Conservation (phyloP, 2,113 vertebrate genomes). For the Pithys albifrons region DNA sequence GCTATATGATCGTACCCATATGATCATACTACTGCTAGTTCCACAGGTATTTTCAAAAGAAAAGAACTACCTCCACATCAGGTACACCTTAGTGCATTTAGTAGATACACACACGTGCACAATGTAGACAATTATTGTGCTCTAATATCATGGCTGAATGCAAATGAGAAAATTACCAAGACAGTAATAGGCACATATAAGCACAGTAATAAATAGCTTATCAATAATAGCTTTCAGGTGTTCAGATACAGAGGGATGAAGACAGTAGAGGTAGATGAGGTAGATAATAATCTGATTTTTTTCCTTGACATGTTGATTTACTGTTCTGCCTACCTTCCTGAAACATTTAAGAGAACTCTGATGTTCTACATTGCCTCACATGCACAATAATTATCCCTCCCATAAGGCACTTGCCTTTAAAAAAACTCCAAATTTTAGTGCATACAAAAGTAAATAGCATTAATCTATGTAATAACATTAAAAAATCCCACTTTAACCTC, state of each 20-base stretch:
- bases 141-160: neutral
- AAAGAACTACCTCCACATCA: neutral
- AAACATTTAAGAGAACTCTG: neutral
- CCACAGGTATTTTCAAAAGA: neutral
- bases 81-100: neutral
- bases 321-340: neutral
- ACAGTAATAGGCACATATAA: neutral
- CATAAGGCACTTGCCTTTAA: neutral
- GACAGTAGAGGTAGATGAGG: neutral
- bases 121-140: neutral
- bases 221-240: slow-evolving; percentile 13
- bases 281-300: slow-evolving; percentile 7
- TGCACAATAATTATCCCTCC: neutral
- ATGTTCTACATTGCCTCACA: neutral
- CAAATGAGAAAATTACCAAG: neutral
- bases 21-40: neutral
- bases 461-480: neutral
- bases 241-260: neutral
- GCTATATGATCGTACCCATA: neutral
- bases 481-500: neutral
- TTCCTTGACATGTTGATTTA: slow-evolving; percentile 13
- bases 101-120: neutral
- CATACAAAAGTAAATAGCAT: neutral
- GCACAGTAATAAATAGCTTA: neutral
- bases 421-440: neutral